Conservation (phyloP, 2,797 vertebrate species). For the Gymnoscopelus microlampas region DNA sequence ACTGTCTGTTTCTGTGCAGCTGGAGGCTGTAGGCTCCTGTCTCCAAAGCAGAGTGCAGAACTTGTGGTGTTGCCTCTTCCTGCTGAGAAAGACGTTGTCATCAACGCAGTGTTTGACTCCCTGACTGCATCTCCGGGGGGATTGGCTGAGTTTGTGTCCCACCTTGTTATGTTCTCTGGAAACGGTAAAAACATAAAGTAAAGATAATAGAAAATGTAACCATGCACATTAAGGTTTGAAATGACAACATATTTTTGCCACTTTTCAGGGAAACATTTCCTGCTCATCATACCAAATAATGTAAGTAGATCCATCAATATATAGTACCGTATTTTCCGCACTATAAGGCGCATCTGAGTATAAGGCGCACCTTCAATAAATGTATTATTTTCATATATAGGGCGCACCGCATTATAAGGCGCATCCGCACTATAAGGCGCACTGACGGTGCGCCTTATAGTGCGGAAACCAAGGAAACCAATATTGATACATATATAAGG, state of each 20-base stretch:
- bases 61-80: slow-evolving; percentile 57
- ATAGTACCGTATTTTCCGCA: no score
- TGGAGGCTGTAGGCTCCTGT: slow-evolving; percentile 65
- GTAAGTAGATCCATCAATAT: no score
- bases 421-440: no score
- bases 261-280: slow-evolving; percentile 63
- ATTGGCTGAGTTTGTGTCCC: slow-evolving; percentile 50
- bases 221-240: no score
- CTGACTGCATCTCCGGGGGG: slow-evolving; percentile 30
- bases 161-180: slow-evolving; percentile 37
- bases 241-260: slow-evolving; percentile 8
- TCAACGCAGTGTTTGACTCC: slow-evolving; percentile 64
- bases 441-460: no score
- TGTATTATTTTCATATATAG: no score
- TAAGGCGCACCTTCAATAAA: no score
- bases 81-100: slow-evolving; percentile 46
- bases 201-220: no score
- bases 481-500: no score
- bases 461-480: no score
- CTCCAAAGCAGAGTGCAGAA: slow-evolving; percentile 61
- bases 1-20: slow-evolving; percentile 41
- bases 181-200: slow-evolving; percentile 39
- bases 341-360: no score
- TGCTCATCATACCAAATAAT: slow-evolving; percentile 69
- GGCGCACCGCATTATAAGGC: no score